These are phyloP conservation scores for Falco berigora DNA, from an alignment of 2,797 vertebrate species.

Conservation along the genomic window DNA sequence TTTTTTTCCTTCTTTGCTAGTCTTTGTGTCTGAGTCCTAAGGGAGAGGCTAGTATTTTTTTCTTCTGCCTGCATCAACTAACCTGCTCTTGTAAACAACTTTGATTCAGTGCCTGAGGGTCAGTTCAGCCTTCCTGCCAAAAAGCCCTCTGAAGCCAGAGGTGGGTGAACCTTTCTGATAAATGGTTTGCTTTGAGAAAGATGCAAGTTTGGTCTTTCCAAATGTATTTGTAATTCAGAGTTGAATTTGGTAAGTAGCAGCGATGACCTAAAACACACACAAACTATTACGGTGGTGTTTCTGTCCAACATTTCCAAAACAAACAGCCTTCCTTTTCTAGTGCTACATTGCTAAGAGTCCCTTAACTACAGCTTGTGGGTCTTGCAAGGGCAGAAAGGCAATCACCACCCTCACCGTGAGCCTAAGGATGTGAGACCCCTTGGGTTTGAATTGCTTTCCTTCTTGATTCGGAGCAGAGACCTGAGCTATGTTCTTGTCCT, in stretches of 20 bases:
- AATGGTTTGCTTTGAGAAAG: background rate
- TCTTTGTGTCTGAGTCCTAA: background rate
- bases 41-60: background rate
- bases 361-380: background rate
- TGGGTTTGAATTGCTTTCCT: background rate
- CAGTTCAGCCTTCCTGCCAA: background rate
- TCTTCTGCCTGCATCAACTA: background rate
- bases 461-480: background rate
- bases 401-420: background rate
- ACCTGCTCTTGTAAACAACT: background rate
- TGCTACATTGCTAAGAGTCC: background rate
- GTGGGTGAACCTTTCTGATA: background rate
- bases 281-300: background rate
- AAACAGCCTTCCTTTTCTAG: background rate
- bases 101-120: background rate
- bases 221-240: background rate
- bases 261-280: background rate
- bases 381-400: background rate
- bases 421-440: background rate
- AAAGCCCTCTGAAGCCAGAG: background rate
- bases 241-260: background rate
- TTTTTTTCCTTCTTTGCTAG: background rate
- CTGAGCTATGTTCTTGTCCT: background rate
- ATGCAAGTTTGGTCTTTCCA: background rate
- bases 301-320: background rate